These are phyloP conservation scores for Calliopsis andreniformis DNA, from an alignment of 1,140 invertebrate genomes.

Conservation along the genomic window DNA sequence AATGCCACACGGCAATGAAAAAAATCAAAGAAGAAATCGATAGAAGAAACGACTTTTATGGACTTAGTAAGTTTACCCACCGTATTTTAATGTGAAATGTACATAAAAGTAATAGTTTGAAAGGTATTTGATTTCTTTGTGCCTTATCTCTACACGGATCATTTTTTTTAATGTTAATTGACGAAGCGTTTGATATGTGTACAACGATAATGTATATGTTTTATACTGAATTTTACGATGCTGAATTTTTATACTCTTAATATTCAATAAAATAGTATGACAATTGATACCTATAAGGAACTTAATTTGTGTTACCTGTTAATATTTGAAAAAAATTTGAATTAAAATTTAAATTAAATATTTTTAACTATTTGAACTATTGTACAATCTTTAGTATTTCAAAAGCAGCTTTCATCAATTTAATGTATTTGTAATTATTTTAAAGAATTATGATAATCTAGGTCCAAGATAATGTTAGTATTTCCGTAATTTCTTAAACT, in stretches of 20 bases:
- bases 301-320: too few relatives aligned
- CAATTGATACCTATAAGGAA: too few relatives aligned
- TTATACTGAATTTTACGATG: constrained; percentile 20
- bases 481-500: too few relatives aligned
- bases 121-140: neutral
- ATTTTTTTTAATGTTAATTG: neutral
- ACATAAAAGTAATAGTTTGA: constrained; percentile 24
- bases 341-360: too few relatives aligned
- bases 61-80: neutral
- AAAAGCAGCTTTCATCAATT: too few relatives aligned
- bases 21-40: constrained; percentile 1
- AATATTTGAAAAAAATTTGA: too few relatives aligned
- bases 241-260: neutral
- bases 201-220: constrained; percentile 28
- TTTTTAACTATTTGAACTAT: too few relatives aligned
- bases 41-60: constrained; percentile 3
- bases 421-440: too few relatives aligned
- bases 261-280: too few relatives aligned
- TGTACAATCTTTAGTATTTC: too few relatives aligned
- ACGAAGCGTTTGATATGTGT: constrained; percentile 21
- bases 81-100: constrained; percentile 11
- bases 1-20: constrained; percentile 7
- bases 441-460: too few relatives aligned
- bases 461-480: too few relatives aligned
- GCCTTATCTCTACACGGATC: neutral